Evolutionary conservation across 2,888 invertebrate species (phyloP).

Genomic region (Pheosia tremula): DNA sequence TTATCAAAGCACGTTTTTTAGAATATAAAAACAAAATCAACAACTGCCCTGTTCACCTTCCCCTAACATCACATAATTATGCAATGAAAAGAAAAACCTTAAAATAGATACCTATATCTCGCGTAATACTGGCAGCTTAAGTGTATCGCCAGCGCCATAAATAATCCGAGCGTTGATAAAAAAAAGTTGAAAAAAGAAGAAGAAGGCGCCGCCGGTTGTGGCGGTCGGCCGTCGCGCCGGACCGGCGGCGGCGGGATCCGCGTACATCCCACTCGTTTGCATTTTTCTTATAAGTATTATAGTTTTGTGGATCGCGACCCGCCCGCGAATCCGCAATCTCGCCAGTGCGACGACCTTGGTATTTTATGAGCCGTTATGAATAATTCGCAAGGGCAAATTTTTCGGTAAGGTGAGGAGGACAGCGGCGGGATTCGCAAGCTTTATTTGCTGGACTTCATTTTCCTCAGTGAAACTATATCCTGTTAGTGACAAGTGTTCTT

Average conservation of each 20-base stretch:
- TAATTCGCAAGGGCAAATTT: conserved; percentile 61
- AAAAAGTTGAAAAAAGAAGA: conserved; percentile 33
- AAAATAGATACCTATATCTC: conserved; percentile 24
- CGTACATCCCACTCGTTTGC: conserved; percentile 71
- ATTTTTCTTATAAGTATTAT: conserved; percentile 48
- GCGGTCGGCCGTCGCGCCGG: conserved; percentile 27
- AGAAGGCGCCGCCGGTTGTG: conserved; percentile 43
- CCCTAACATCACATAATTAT: background rate
- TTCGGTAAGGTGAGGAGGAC: conserved; percentile 34
- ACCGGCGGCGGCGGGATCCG: conserved; percentile 56
- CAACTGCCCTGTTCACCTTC: too few relatives aligned
- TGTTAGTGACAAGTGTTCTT: conserved; percentile 3
- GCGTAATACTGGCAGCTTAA: conserved; percentile 62
- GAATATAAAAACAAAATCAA: too few relatives aligned
- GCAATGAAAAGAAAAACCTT: conserved; percentile 10
- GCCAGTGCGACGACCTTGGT: conserved; percentile 78
- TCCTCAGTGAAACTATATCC: conserved; percentile 12
- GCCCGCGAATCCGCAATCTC: conserved; percentile 71
- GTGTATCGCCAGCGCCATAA: conserved; percentile 43
- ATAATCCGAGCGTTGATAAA: conserved; percentile 38
- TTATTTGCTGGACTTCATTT: conserved; percentile 26
- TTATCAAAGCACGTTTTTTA: too few relatives aligned
- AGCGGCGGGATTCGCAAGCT: conserved; percentile 27
- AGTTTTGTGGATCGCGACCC: conserved; percentile 40
- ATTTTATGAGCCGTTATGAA: conserved; percentile 67